A percentile compares a stretch with the other conserved stretches of the same genome.
phyloP scores from a whole-genome alignment of 1,140 invertebrate genomes.

The Bombus terrestris region DNA sequence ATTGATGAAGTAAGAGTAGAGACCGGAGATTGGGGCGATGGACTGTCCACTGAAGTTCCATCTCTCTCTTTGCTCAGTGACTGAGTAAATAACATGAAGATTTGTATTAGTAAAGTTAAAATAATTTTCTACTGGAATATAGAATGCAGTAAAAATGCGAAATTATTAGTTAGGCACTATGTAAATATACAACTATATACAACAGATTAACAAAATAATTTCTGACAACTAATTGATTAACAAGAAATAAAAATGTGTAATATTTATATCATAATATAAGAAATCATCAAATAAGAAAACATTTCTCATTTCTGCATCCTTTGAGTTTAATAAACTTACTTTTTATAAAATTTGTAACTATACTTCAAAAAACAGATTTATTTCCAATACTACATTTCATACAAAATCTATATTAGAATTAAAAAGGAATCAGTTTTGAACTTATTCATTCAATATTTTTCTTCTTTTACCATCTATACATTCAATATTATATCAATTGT shows the following conservation, averaged over 20 bases:
- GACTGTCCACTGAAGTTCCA: constrained; percentile 76
- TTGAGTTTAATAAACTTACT: not conserved
- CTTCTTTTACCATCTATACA: constrained; percentile 46
- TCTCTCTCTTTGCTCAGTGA: constrained; percentile 72
- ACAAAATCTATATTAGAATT: constrained; percentile 78
- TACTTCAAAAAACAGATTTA: constrained; percentile 78
- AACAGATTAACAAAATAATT: not conserved
- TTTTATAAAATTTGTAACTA: constrained; percentile 29
- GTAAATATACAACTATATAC: not conserved
- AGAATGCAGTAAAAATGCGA: constrained; percentile 16
- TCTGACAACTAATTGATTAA: not conserved
- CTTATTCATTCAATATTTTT: constrained; percentile 56
- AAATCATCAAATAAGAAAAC: not conserved
- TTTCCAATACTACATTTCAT: constrained; percentile 76
- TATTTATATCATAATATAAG: not conserved
- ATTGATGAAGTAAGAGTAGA: constrained; percentile 55
- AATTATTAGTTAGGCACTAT: constrained; percentile 8
- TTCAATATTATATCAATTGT: constrained; percentile 65
- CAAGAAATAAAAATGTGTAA: not conserved
- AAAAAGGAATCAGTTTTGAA: constrained; percentile 68
- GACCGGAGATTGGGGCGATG: constrained; percentile 60
- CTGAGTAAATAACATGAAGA: constrained; percentile 73
- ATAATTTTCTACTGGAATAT: constrained; percentile 8
- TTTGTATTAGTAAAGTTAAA: constrained; percentile 65
- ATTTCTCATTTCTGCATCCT: not conserved